Evolutionary conservation across 2,113 vertebrate genomes (phyloP).

Genomic region (Anser brachyrhynchus): DNA sequence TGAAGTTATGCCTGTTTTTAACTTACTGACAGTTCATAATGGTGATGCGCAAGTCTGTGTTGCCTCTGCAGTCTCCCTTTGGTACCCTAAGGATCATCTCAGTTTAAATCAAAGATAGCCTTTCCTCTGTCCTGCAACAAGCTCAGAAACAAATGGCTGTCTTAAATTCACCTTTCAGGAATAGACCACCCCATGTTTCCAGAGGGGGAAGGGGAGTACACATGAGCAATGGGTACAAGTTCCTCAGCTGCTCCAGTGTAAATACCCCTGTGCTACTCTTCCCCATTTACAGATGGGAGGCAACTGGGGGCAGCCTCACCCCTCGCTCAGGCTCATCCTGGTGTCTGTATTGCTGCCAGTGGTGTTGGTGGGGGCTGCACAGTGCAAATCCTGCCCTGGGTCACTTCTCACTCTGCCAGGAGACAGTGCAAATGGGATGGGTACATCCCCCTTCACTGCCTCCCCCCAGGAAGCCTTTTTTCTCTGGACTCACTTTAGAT

Average conservation of each 20-base stretch:
- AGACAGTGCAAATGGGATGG: not conserved
- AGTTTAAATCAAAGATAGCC: not conserved
- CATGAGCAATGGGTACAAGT: not conserved
- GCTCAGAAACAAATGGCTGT: not conserved
- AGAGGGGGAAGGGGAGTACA: not conserved
- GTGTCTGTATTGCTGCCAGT: not conserved
- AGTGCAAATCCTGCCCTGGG: not conserved
- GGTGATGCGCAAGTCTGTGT: not conserved
- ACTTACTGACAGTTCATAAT: constrained; percentile 55
- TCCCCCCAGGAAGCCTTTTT: not conserved
- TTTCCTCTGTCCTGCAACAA: not conserved
- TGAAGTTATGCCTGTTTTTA: constrained; percentile 57
- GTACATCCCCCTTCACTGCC: not conserved
- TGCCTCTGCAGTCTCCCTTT: constrained; percentile 22
- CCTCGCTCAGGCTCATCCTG: not conserved
- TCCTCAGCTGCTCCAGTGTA: not conserved
- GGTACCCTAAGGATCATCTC: not conserved
- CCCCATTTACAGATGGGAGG: not conserved
- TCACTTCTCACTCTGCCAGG: rapidly evolving
- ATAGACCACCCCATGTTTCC: not conserved
- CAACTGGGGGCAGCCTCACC: not conserved
- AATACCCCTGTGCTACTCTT: not conserved
- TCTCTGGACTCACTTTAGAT: not conserved
- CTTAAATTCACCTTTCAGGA: constrained; percentile 21
- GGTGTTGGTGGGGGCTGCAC: not conserved